Percentiles rank a stretch among this genome's conserved stretches.
These are phyloP conservation scores for Sinodicranocentrus sp. DNA, from an alignment of 2,888 invertebrate species.

Conservation along the genomic window DNA sequence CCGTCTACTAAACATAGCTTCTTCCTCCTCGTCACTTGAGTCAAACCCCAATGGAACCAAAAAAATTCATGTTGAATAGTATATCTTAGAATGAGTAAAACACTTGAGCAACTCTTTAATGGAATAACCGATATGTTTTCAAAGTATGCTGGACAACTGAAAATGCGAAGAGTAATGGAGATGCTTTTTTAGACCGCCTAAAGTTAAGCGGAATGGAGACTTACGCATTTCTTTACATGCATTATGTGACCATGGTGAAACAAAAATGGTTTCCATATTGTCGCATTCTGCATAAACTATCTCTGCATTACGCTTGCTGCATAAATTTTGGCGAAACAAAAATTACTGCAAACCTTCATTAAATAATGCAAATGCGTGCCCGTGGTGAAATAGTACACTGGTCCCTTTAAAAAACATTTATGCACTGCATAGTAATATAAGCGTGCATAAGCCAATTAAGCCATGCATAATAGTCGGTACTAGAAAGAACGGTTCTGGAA, in stretches of 20 bases:
- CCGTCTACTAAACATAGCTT: neutral
- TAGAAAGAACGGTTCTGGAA: no score
- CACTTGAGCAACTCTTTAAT: neutral
- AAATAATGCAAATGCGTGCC: neutral
- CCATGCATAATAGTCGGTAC: no score
- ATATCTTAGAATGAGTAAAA: neutral
- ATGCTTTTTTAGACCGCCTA: neutral
- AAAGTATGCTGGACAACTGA: no score
- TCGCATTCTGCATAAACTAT: neutral
- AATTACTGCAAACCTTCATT: conserved; percentile 2
- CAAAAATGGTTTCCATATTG: neutral
- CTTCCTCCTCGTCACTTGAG: conserved; percentile 2
- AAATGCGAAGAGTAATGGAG: no score
- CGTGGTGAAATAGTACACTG: no score
- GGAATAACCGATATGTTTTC: no score
- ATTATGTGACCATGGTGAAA: neutral
- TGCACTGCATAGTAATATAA: no score
- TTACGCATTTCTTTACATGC: neutral
- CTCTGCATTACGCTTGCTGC: neutral
- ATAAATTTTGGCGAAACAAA: neutral
- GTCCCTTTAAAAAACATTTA: no score
- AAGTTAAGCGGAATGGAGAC: neutral
- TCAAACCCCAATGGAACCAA: neutral
- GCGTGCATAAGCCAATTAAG: no score
- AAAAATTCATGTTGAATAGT: neutral